phyloP scores from a whole-genome alignment of 2,113 vertebrate species.

The Jacana jacana region DNA sequence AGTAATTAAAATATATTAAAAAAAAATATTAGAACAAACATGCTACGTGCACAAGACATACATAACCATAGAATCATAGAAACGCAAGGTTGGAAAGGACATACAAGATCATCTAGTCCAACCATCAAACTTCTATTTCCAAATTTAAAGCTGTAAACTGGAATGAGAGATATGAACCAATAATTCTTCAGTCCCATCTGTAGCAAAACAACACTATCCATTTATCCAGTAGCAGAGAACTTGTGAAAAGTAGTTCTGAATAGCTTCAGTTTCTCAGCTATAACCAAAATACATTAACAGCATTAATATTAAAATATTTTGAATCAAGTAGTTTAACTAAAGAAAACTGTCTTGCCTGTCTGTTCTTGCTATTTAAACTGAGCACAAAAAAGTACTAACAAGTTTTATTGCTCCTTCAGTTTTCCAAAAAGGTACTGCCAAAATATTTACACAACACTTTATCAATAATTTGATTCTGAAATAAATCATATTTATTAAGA shows the following conservation, averaged over 20 bases:
- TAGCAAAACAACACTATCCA: not conserved
- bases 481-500: not conserved
- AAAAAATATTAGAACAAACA: not conserved
- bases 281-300: not conserved
- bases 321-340: not conserved
- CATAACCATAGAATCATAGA: too few species aligned
- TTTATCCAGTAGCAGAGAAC: not conserved
- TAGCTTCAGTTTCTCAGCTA: not conserved
- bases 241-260: not conserved
- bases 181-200: rapidly evolving
- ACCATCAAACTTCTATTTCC: not conserved
- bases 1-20: not conserved
- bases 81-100: too few species aligned
- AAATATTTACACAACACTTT: not conserved
- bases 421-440: rapidly evolving
- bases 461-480: not conserved
- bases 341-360: not conserved
- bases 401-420: not conserved
- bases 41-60: rapidly evolving
- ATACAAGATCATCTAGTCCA: too few species aligned
- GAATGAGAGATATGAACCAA: not conserved
- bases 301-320: not conserved
- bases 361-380: not conserved
- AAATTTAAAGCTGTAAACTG: not conserved
- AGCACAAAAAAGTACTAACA: not conserved